phyloP scores from a whole-genome alignment of 2,888 invertebrate species.

The Eupithecia insigniata region DNA sequence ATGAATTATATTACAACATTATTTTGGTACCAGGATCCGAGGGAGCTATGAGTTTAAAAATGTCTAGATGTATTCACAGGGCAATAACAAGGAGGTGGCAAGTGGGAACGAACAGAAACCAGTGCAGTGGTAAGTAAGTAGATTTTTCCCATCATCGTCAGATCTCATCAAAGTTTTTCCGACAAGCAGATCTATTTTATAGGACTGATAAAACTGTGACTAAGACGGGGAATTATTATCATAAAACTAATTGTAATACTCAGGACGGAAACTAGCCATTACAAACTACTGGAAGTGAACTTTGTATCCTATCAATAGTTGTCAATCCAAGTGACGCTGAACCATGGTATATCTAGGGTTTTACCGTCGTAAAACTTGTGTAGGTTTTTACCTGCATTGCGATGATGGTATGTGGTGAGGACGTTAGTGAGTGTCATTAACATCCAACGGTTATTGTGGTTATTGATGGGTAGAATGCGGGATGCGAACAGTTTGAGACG shows the following conservation, averaged over 20 bases:
- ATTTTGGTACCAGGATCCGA: not conserved
- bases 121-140: not conserved
- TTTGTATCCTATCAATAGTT: slow-evolving; percentile 23
- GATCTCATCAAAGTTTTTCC: not conserved
- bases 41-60: not conserved
- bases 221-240: slow-evolving; percentile 14
- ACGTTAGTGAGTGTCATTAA: slow-evolving; percentile 20
- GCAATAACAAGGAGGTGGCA: not conserved
- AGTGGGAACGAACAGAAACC: not conserved
- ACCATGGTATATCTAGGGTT: slow-evolving; percentile 27
- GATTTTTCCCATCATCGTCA: not conserved
- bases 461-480: slow-evolving; percentile 12
- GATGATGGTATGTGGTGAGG: slow-evolving; percentile 20
- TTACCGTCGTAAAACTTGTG: slow-evolving; percentile 12
- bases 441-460: slow-evolving; percentile 6
- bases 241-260: slow-evolving; percentile 23
- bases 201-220: slow-evolving; percentile 4
- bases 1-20: not conserved
- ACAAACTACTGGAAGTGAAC: slow-evolving; percentile 16
- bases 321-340: slow-evolving; percentile 24
- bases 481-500: not conserved
- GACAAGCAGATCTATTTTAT: not conserved
- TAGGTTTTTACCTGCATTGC: slow-evolving; percentile 21
- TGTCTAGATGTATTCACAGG: not conserved
- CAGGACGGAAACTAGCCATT: slow-evolving; percentile 27